A percentile compares a stretch with the other conserved stretches of the same genome.
Conservation (phyloP, 2,888 invertebrate species). For the Byasa hedistus region DNA sequence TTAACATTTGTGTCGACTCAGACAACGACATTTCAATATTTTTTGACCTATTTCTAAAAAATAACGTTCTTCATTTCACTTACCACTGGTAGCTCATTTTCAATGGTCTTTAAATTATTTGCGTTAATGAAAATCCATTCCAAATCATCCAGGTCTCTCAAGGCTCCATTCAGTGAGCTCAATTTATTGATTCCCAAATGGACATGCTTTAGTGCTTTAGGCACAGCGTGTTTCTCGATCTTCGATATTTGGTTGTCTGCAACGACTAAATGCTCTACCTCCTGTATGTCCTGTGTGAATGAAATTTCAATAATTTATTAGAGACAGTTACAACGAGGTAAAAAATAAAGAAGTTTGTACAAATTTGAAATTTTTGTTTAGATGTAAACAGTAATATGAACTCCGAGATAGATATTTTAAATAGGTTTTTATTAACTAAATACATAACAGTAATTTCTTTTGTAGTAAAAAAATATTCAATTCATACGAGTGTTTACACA, state of each 20-base stretch:
- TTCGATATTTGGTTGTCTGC: conserved; percentile 87
- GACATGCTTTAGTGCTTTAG: conserved; percentile 83
- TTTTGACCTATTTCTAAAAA: background rate
- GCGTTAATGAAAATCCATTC: conserved; percentile 89
- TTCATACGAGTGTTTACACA: no score
- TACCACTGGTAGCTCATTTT: conserved; percentile 86
- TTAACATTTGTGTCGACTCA: no score
- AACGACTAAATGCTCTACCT: conserved; percentile 84
- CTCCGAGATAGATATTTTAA: no score
- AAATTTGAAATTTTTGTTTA: background rate
- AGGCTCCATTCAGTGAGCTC: conserved; percentile 85
- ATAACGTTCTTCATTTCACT: conserved; percentile 43
- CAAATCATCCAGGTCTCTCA: conserved; percentile 85
- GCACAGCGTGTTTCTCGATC: conserved; percentile 86
- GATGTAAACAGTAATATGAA: no score
- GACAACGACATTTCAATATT: background rate
- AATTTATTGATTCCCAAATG: conserved; percentile 89
- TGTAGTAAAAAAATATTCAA: no score
- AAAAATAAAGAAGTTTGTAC: background rate
- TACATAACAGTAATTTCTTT: no score
- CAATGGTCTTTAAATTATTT: conserved; percentile 86
- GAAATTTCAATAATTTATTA: background rate
- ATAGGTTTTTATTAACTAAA: no score
- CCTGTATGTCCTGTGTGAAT: conserved; percentile 65
- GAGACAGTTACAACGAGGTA: background rate